Base-by-base conservation (phyloP, 2,888 invertebrate species). In the Mythimna loreyi region DNA sequence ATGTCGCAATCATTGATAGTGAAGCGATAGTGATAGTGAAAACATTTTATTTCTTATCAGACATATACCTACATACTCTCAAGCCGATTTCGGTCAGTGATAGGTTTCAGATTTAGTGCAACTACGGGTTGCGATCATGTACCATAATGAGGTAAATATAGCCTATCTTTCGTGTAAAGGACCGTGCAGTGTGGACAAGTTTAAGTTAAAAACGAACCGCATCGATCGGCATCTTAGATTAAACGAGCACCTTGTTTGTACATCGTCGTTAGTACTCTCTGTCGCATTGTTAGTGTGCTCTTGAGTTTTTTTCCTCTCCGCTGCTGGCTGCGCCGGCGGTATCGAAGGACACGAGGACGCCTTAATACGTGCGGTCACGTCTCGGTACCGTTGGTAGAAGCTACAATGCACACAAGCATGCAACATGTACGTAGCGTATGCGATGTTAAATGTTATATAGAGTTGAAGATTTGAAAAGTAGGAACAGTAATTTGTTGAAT, bases 351-450 rank as follows among this genome's bases (percentile, higher is more conserved):
- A 98, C 95, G 98, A 98, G 89, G 97, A 97, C 92, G 98, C 98
- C 97, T 98, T 98, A 96, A 98, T 98, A 96, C 98, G 97, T 94
- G 98, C 98, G 94, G 97, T 97, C 96, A 98, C 97, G 96, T 98
- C 98, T 95, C 97, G 97, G 96, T 98, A 98, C 96, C 98, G 97
- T 96, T 98, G 97, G 97, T 98, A 98, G 97, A 98, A 98, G 97
- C 98, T 98, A 96, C 94, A 85, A 91, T 90, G 92, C 90, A 92
- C 87, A 90, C 87, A 91, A 88, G 85, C 88, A 88, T 88, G 88
- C 85, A 68, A 84, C 77, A 83, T 83, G 76, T 89, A 86, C 78
- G 83, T 72, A 74, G 67, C 83, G 58, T 58, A 81, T 78, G 76
- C 65, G 57, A 78, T 78, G 78, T 79, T 78, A 81, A 78, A 71